Evolutionary conservation across 2,113 vertebrate genomes (phyloP).

Genomic region (Upupa epops): DNA sequence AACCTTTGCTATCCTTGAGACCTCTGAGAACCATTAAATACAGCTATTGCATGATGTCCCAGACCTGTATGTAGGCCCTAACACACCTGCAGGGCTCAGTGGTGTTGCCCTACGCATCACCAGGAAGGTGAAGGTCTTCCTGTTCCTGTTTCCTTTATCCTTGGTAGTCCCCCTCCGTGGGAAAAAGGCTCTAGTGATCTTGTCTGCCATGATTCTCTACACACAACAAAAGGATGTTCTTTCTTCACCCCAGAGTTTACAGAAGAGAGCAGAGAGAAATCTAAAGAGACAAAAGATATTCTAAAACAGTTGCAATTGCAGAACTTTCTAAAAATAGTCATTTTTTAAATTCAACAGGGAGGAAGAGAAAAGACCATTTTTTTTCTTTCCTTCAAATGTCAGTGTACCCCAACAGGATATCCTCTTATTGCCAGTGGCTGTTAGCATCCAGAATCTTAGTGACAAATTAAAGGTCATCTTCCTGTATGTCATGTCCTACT

Average conservation of each 20-base stretch:
- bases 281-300: not conserved
- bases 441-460: not conserved
- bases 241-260: not conserved
- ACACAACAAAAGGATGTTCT: not conserved
- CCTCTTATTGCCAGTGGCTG: not conserved
- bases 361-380: not conserved
- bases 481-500: not conserved
- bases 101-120: not conserved
- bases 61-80: not conserved
- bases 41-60: not conserved
- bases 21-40: not conserved
- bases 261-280: not conserved
- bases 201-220: not conserved
- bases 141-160: not conserved
- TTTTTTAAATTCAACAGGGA: not conserved
- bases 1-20: not conserved
- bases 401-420: not conserved
- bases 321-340: not conserved
- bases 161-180: not conserved
- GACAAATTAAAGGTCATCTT: constrained; percentile 16
- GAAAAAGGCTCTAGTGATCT: not conserved
- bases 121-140: not conserved
- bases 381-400: not conserved
- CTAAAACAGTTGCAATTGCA: not conserved
- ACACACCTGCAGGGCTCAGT: not conserved